Evolutionary conservation across 2,797 vertebrate genomes (phyloP).

Genomic region (Diplodus puntazzo): DNA sequence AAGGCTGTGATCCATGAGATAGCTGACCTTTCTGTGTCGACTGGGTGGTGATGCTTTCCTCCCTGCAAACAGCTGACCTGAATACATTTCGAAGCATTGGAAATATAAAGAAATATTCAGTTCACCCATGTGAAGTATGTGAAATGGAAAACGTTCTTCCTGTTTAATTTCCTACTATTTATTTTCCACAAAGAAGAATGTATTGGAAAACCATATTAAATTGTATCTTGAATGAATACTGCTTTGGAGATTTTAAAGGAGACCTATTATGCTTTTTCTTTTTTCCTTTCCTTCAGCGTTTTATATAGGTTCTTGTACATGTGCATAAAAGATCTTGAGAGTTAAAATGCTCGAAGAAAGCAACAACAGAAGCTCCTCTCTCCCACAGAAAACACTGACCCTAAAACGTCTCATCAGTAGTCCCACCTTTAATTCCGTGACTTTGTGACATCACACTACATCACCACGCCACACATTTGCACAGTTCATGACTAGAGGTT

Average conservation of each 20-base stretch:
- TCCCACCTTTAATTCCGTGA: too few species aligned
- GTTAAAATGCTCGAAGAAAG: too few species aligned
- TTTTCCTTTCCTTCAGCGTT: too few species aligned
- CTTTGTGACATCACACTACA: too few species aligned
- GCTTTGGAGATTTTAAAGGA: background rate
- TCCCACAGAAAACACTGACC: too few species aligned
- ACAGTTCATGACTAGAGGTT: too few species aligned
- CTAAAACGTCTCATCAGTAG: too few species aligned
- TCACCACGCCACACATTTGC: too few species aligned
- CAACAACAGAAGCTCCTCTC: too few species aligned
- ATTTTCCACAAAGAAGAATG: background rate
- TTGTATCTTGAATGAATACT: background rate
- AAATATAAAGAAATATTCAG: conserved; percentile 53
- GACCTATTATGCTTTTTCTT: too few species aligned
- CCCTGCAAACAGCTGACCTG: conserved; percentile 52
- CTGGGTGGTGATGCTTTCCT: conserved; percentile 55
- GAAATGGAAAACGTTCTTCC: conserved; percentile 24
- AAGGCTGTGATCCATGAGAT: conserved; percentile 78
- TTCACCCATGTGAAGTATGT: conserved; percentile 20
- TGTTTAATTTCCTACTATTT: background rate
- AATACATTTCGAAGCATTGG: conserved; percentile 53
- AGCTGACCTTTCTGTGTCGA: conserved; percentile 78
- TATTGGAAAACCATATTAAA: background rate
- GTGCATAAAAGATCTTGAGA: too few species aligned
- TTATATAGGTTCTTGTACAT: too few species aligned